Evolutionary conservation across 2,797 vertebrate genomes (phyloP), one percentile per base, ranked within the genome.

Genomic region (Cirrhinus molitorella): DNA sequence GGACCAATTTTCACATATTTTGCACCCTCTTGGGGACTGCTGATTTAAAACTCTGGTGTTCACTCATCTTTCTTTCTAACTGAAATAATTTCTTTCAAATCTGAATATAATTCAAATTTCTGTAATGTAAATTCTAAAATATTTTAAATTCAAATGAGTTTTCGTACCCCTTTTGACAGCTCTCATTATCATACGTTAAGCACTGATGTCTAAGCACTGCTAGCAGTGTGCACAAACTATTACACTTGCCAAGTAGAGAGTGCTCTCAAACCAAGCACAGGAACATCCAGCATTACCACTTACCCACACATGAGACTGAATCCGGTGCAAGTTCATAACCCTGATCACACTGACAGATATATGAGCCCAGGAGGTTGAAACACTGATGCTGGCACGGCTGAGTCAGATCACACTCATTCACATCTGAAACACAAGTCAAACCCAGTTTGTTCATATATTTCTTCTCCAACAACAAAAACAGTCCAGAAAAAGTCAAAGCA

Each of bases 341-440:
- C 87, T 96, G 96, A 28, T 97, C 96, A 85, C 98, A 99, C 87
- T 98, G 97, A 88, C 98, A 99, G 88, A 99, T 94, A 94, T 96
- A 99, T 37, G 98, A 99, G 74, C 98, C 97, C 25, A 98, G 94
- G 85, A 99, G 94, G 86, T 99, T 99, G 93, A 96, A 98, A 92
- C 98, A 99, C 86, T 96, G 96, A 80, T 99, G 97, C 83, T 97
- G 95, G 90, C 98, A 99, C 0, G 97, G 96, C 88, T 94, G 97
- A 90, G 95, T 95, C 86, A 93, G 93, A 66, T 97, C 96, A 65
- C 98, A 99, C 90, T 99, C 98, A 0, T 99, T 97, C 87, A 98
- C 93, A 92, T 99, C 98, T 99, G 93, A 89, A 96, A 95, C 47
- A 90, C 88, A 92, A 40, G 28, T 17, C 17, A 16, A 77, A 53